Evolutionary conservation across 2,113 vertebrate genomes (phyloP).

Genomic region (Eulemur rufifrons): DNA sequence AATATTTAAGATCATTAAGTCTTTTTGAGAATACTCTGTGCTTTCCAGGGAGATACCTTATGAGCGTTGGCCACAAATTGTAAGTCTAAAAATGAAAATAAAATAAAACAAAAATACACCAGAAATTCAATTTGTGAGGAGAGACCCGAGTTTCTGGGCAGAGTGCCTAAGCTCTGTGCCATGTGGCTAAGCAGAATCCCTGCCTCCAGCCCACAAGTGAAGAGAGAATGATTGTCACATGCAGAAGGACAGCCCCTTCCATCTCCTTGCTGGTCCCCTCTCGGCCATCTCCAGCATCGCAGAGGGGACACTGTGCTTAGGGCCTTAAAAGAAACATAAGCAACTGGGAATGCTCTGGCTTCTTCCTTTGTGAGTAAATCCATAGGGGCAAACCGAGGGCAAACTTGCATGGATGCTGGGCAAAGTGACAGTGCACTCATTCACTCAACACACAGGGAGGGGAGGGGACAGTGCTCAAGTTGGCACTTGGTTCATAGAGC

Average conservation of each 20-base stretch:
- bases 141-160: too few relatives aligned
- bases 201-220: not conserved
- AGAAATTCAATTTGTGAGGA: not conserved
- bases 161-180: too few relatives aligned
- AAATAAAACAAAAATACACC: not conserved
- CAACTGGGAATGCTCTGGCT: not conserved
- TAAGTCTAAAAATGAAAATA: conserved; percentile 36
- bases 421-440: not conserved
- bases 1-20: not conserved
- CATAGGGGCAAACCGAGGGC: not conserved
- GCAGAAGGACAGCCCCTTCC: not conserved
- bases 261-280: not conserved
- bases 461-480: not conserved
- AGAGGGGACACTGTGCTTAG: not conserved
- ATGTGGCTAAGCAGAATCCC: too few relatives aligned
- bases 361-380: not conserved
- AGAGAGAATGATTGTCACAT: not conserved
- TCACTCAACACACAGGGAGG: not conserved
- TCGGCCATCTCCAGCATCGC: not conserved
- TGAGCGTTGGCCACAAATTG: conserved; percentile 30
- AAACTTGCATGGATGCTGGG: not conserved
- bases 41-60: conserved; percentile 43
- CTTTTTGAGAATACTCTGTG: conserved; percentile 10
- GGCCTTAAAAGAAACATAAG: not conserved
- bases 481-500: not conserved